Evolutionary conservation across 2,888 invertebrate genomes (phyloP).

Genomic region (Linnaemya tessellans): DNA sequence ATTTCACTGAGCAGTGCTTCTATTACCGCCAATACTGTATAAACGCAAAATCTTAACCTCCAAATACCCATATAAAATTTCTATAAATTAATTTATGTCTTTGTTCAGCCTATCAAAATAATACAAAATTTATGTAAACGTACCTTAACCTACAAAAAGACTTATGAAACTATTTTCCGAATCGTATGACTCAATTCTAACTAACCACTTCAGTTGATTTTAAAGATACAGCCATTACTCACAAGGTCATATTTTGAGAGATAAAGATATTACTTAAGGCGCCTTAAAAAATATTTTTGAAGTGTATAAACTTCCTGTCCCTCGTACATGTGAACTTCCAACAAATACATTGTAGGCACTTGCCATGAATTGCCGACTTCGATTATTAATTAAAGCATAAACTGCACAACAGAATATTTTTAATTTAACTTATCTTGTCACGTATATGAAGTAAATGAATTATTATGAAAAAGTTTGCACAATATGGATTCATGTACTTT

Average conservation of each 20-base stretch:
- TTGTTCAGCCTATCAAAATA: neutral
- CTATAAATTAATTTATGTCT: neutral
- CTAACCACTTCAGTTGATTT: neutral
- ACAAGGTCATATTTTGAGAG: neutral
- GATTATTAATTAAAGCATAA: constrained; percentile 46
- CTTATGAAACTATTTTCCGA: neutral
- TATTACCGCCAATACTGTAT: too few species aligned
- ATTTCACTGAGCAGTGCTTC: too few species aligned
- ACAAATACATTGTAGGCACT: constrained; percentile 18
- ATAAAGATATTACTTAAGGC: neutral
- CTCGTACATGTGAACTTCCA: neutral
- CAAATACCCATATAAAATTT: too few species aligned
- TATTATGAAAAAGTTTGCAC: neutral
- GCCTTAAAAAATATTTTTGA: neutral
- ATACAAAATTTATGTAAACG: too few species aligned
- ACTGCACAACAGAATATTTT: neutral
- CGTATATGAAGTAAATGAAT: neutral
- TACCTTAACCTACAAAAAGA: neutral
- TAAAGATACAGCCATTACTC: neutral
- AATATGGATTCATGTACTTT: neutral
- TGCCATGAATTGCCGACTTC: constrained; percentile 52
- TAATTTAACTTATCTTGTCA: constrained; percentile 7
- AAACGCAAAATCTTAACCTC: too few species aligned
- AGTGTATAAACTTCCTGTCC: neutral
- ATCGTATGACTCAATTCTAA: neutral